Evolutionary conservation across 2,797 vertebrate species (phyloP), one percentile per base, ranked within the genome.

Genomic region (Phoxinus dragarum): DNA sequence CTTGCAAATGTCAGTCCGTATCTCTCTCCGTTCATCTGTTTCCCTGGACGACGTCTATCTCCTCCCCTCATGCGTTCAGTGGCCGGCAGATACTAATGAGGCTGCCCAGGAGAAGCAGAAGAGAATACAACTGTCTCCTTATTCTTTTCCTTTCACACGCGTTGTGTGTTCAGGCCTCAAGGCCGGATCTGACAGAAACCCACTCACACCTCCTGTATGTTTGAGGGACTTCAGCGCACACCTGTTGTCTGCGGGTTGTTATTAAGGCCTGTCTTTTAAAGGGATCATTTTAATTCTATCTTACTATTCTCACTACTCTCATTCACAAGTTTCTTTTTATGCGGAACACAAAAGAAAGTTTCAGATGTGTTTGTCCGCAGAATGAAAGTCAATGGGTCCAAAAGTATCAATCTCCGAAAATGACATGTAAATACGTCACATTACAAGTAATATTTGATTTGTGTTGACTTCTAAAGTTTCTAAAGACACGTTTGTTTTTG

Each of bases 11-110:
- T 82, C 87, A 84, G 61, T 59, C 8, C 27, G 68, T 80, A 76
- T 80, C 84, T 78, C 72, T 75, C 69, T 27, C 73, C n/a, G 80
- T 79, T 77, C 69, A 82, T 80, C 74, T 74, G 76, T 82, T 82
- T 88, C 34, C 68, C 82, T 82, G 79, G 69, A 80, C 74, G 38
- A 71, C 49, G 44, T 14, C 16, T 76, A 61, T 86, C 72, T 82
- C 73, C 78, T 73, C 81, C 34, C 11, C 66, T 36, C 49, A 59
- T 68, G 52, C 83, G 72, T 59, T 73, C 77, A 86, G 80, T 61
- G 56, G 77, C 86, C 47, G 64, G 59, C 78, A 84, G 86, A 80
- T 86, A 83, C 82, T 88, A 88, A 89, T 89, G 74, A 89, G 82
- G 78, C 42, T 82, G 27, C 84, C 84, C 79, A 75, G 82, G 86